Evolutionary conservation across 1,140 invertebrate species (phyloP).

Genomic region (Streblospio benedicti): DNA sequence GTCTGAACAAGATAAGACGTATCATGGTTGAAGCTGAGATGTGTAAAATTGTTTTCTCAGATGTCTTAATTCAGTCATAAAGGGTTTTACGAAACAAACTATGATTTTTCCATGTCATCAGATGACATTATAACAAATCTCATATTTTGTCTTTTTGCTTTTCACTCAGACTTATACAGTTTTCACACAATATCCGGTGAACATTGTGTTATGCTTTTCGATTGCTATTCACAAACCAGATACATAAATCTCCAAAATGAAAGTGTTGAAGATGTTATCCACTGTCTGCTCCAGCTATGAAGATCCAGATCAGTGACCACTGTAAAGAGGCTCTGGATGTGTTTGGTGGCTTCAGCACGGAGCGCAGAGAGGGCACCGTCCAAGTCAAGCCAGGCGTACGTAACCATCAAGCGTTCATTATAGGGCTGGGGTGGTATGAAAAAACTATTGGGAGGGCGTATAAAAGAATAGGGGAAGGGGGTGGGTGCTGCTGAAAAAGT

Average conservation of each 20-base stretch:
- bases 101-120: not conserved
- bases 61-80: too few relatives aligned
- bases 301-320: conserved; percentile 18
- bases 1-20: too few relatives aligned
- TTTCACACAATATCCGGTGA: not conserved
- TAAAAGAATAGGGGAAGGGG: too few relatives aligned
- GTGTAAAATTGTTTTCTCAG: too few relatives aligned
- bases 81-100: too few relatives aligned
- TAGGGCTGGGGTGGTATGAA: too few relatives aligned
- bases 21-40: too few relatives aligned
- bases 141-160: not conserved
- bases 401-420: not conserved
- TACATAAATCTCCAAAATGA: too few relatives aligned
- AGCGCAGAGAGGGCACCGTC: conserved; percentile 15
- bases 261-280: too few relatives aligned
- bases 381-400: conserved; percentile 9
- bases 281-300: conserved; percentile 50
- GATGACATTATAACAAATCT: not conserved
- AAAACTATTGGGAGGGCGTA: too few relatives aligned
- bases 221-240: not conserved
- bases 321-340: conserved; percentile 17
- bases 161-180: not conserved
- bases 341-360: conserved; percentile 13
- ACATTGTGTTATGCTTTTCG: not conserved
- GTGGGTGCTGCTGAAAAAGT: too few relatives aligned